phyloP scores from a whole-genome alignment of 2,113 vertebrate species.

The Himantopus leucocephalus region DNA sequence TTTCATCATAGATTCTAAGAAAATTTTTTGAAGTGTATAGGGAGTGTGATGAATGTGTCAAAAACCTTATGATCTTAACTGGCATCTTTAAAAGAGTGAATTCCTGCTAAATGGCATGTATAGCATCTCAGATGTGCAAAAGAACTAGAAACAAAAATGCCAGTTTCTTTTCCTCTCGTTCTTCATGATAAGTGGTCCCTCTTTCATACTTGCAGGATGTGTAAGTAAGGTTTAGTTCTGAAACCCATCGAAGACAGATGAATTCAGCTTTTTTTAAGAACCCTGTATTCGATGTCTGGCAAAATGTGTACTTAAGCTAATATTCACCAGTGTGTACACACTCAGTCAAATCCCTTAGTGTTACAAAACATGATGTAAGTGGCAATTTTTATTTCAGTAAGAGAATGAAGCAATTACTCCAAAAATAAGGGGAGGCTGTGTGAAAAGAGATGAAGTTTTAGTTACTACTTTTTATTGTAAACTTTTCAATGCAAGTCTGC shows the following conservation, averaged over 20 bases:
- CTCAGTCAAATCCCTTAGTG: background rate
- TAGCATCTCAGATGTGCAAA: background rate
- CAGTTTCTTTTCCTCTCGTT: background rate
- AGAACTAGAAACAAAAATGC: background rate
- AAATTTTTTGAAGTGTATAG: background rate
- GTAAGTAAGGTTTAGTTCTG: background rate
- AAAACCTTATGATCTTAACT: background rate
- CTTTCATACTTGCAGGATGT: background rate
- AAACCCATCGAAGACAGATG: background rate
- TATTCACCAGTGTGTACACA: background rate
- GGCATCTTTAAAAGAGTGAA: background rate
- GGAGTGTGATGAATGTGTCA: background rate
- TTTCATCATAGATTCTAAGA: background rate
- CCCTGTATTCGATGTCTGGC: background rate
- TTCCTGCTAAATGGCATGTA: background rate
- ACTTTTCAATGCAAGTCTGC: background rate
- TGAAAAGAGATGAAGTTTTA: background rate
- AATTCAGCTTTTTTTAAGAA: background rate
- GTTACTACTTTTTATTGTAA: background rate
- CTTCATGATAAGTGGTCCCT: background rate
- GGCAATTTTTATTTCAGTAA: background rate
- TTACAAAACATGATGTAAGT: background rate
- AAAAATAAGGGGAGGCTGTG: background rate
- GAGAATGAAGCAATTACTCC: background rate
- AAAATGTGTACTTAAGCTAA: background rate